Evolutionary conservation across 1,140 invertebrate genomes (phyloP), one percentile per base, ranked within the genome.

Genomic region (Anastatus disparis): DNA sequence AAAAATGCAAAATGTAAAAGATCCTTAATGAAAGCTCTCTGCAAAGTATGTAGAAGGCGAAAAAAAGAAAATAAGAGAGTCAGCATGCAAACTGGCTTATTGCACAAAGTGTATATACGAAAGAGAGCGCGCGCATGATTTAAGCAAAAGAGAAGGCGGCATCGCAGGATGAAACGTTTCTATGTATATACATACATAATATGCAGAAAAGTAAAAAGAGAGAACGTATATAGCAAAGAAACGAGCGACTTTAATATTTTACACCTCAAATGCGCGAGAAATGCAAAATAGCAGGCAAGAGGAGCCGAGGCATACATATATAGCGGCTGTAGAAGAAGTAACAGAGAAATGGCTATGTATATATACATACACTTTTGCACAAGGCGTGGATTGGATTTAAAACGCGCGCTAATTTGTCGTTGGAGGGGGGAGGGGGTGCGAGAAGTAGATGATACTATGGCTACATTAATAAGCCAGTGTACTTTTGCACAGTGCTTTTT

Each of bases 261-360:
- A 83, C 80, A 83, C 80, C 82, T 82, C 81, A 79, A 83, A 82
- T 82, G 80, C 64, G 75, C 76, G 79, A 82, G 78, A 80, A 81
- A 83, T 83, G 81, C 79, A 83, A 83, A 83, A 58, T 72, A 82
- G 80, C 64, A 50, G 52, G 62, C 61, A 71, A 15, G 24, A 15
- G 24, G 3, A 55, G 9, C 26, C 24, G 3, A 3, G 3, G 15
- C 40, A n/a, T n/a, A n/a, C n/a, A n/a, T n/a, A n/a, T n/a, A n/a
- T n/a, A n/a, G n/a, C n/a, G n/a, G n/a, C n/a, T n/a, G n/a, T n/a
- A n/a, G n/a, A n/a, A n/a, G n/a, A n/a, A n/a, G n/a, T n/a, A n/a
- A n/a, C n/a, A n/a, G n/a, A n/a, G n/a, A n/a, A n/a, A n/a, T n/a
- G n/a, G n/a, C n/a, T n/a, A n/a, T n/a, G n/a, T n/a, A n/a, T n/a